A percentile compares a stretch with the other conserved stretches of the same genome.
Conservation (phyloP, 92 coral and sea anemone species). For the Epizoanthus illoricatus region DNA sequence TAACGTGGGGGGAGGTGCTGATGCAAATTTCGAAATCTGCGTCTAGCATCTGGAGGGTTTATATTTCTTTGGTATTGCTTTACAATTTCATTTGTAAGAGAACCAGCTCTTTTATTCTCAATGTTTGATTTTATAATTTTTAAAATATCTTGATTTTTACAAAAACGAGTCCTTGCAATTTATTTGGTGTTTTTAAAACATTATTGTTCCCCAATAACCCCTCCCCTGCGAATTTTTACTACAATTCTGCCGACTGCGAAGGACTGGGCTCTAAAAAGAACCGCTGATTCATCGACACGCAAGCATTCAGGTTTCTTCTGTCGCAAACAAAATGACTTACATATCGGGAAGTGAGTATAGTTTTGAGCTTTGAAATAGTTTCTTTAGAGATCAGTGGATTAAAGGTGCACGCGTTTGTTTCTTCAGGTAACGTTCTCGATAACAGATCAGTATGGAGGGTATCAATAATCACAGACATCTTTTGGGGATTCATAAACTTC, state of each 20-base stretch:
- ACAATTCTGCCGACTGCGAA: background rate
- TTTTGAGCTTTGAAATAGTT: background rate
- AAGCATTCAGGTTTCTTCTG: background rate
- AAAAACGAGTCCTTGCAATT: no score
- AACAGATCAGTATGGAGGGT: conserved; percentile 88
- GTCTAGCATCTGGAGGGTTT: background rate
- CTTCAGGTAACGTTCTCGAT: conserved; percentile 87
- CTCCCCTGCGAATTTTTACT: background rate
- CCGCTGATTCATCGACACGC: conserved; percentile 44
- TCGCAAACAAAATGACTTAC: conserved; percentile 55
- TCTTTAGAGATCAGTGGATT: background rate
- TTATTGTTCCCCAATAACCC: conserved; percentile 1
- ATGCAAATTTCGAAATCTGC: background rate
- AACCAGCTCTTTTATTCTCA: no score
- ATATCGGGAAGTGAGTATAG: conserved; percentile 80
- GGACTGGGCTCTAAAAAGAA: conserved; percentile 15
- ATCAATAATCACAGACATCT: conserved; percentile 83
- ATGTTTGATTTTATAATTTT: no score
- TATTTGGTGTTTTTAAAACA: no score
- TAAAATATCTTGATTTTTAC: no score
- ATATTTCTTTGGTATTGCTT: no score
- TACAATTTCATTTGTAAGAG: no score
- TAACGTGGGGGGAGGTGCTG: background rate
- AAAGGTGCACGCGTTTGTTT: background rate
- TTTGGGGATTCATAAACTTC: conserved; percentile 92